Evolutionary conservation across 2,797 vertebrate species (phyloP), one percentile per base, ranked within the genome.

Genomic region (Anguilla megastoma): DNA sequence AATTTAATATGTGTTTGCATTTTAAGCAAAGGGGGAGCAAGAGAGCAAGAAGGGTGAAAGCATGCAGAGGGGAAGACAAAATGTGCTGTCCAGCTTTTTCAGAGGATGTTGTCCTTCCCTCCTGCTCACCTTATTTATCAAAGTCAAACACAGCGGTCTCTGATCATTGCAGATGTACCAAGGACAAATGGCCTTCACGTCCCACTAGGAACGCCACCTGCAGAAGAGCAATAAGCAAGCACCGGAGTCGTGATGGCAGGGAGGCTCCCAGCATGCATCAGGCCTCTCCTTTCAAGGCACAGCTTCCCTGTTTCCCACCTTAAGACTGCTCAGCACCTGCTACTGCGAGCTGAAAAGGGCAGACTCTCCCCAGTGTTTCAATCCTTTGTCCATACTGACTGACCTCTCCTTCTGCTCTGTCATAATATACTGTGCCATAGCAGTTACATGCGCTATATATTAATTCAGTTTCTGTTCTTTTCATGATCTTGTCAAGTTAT

Each of bases 111-210:
- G n/a, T 89, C 69, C 54, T 76, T 69, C 69, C 52, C 54, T 58
- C 82, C 88, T 80, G 66, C 60, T 90, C 69, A 54, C 41, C 76
- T 90, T 90, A 58, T 92, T 91, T 91, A 89, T 94, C 90, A 89
- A 90, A 92, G 83, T 89, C 89, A 87, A 87, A 50, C 86, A 36
- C 86, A 86, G 86, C 60, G 74, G 91, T 90, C 58, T 91, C 87
- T 85, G 87, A 92, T 90, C 87, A 89, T 93, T 93, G 89, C 87
- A 45, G 90, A 92, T 79, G 86, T 88, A 92, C 91, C 90, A 94
- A 95, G 95, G 93, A 92, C 94, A 94, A 94, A 95, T 93, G 89
- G 88, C 91, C 60, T 36, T 79, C 91, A 88, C 88, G 89, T 92
- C 89, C 92, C 88, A 87, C 90, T 88, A 80, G 87, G 85, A 88